Conservation (phyloP, 2,113 vertebrate species). For the Ellobius talpinus region DNA sequence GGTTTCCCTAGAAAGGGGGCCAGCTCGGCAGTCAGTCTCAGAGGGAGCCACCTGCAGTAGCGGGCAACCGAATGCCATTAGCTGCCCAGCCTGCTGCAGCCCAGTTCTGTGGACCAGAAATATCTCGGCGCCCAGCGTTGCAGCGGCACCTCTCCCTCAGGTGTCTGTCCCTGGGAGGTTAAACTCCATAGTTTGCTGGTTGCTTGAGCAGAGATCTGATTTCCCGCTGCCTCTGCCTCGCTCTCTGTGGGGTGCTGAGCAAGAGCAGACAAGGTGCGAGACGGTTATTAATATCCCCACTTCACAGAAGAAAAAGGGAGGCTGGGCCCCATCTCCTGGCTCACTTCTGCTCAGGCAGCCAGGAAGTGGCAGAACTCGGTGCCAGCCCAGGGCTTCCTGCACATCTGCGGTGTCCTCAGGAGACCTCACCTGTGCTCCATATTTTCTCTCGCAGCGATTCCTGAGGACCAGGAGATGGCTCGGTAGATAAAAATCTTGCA, state of each 20-base stretch:
- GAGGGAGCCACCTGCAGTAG: not conserved
- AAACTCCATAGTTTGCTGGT: not conserved
- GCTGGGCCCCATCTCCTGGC: not conserved
- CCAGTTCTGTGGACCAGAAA: not conserved
- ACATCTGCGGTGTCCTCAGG: not conserved
- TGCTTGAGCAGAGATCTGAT: not conserved
- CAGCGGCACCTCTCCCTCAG: not conserved
- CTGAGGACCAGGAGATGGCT: not conserved
- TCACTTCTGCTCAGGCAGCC: not conserved
- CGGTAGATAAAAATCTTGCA: not conserved
- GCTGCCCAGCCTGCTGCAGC: not conserved
- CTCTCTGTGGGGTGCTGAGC: not conserved
- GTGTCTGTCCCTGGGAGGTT: not conserved
- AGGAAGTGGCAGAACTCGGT: not conserved
- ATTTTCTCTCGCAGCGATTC: not conserved
- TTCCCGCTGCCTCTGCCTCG: conserved; percentile 28
- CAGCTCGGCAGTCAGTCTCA: not conserved
- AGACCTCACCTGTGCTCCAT: not conserved
- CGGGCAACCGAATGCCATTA: not conserved
- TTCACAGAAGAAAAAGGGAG: not conserved
- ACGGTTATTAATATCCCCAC: conserved; percentile 31
- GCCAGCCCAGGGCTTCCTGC: not conserved
- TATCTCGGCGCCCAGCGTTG: fast-evolving
- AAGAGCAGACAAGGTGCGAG: conserved; percentile 12
- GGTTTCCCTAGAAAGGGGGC: not conserved